These are phyloP conservation scores for Phymanthus crucifer DNA, from an alignment of 92 coral and sea anemone species.

Conservation along the genomic window DNA sequence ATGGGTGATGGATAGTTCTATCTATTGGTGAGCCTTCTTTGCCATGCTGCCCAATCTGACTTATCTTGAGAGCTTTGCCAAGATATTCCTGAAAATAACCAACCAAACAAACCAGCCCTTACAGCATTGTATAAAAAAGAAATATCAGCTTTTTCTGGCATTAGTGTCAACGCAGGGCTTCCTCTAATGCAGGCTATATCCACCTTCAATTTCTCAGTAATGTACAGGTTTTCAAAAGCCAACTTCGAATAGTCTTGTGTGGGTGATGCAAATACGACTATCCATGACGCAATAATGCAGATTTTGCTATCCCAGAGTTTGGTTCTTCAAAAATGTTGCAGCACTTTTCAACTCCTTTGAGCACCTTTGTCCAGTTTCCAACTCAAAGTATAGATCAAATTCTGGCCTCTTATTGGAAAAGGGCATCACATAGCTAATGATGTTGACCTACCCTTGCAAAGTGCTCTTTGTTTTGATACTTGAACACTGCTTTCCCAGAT, in stretches of 20 bases:
- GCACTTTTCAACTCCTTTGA: too few relatives aligned
- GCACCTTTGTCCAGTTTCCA: too few relatives aligned
- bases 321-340: too few relatives aligned
- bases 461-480: slow-evolving; percentile 24
- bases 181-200: too few relatives aligned
- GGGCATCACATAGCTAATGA: not conserved
- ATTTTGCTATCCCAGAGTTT: too few relatives aligned
- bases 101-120: not conserved
- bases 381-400: not conserved
- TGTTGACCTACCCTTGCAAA: slow-evolving; percentile 30
- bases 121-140: not conserved
- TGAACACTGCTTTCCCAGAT: slow-evolving; percentile 35
- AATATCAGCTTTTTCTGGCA: not conserved
- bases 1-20: slow-evolving; percentile 5
- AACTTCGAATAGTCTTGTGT: too few relatives aligned
- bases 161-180: too few relatives aligned
- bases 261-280: too few relatives aligned
- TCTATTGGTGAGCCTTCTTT: slow-evolving; percentile 23
- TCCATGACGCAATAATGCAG: too few relatives aligned
- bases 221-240: too few relatives aligned
- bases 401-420: not conserved
- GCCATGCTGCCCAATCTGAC: slow-evolving; percentile 55
- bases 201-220: too few relatives aligned
- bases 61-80: slow-evolving; percentile 61
- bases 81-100: slow-evolving; percentile 32